A percentile compares a stretch with the other conserved stretches of the same genome.
phyloP scores from a whole-genome alignment of 2,797 vertebrate species.

The Micropoecilia bifurca region DNA sequence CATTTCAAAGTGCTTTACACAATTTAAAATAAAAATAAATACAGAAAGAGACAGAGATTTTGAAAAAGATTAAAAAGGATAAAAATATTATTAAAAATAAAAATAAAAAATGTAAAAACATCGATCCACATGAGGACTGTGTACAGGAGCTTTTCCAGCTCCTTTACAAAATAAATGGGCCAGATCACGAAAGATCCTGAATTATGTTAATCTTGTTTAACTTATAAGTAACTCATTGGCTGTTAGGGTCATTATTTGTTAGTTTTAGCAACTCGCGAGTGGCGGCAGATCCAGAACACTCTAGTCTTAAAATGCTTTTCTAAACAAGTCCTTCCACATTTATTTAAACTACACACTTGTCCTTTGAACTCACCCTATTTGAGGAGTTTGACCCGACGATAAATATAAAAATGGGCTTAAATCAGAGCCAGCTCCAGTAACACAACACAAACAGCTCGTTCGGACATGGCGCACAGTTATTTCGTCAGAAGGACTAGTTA shows the following conservation, averaged over 20 bases:
- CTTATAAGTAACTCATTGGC: not conserved
- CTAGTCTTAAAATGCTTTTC: not conserved
- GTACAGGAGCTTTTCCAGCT: not conserved
- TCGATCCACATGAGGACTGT: no score
- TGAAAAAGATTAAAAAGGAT: no score
- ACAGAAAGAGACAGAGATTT: no score
- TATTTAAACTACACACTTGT: no score
- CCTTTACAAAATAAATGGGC: not conserved
- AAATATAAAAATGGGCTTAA: conserved; percentile 12
- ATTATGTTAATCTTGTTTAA: not conserved
- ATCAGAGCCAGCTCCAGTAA: conserved; percentile 8
- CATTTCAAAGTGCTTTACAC: no score
- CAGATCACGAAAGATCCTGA: not conserved
- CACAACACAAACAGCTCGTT: conserved; percentile 11
- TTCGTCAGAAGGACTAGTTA: conserved; percentile 43
- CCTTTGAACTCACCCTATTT: not conserved
- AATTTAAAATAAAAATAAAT: no score
- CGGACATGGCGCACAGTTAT: conserved; percentile 42
- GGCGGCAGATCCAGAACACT: conserved; percentile 11
- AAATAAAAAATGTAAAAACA: no score
- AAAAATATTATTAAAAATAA: no score
- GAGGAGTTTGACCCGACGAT: not conserved
- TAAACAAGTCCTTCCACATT: not conserved
- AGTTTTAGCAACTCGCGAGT: conserved; percentile 35
- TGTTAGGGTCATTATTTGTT: not conserved